Evolutionary conservation across 2,888 invertebrate species (phyloP), one percentile per base, ranked within the genome.

Genomic region (Cheilosia pagana): DNA sequence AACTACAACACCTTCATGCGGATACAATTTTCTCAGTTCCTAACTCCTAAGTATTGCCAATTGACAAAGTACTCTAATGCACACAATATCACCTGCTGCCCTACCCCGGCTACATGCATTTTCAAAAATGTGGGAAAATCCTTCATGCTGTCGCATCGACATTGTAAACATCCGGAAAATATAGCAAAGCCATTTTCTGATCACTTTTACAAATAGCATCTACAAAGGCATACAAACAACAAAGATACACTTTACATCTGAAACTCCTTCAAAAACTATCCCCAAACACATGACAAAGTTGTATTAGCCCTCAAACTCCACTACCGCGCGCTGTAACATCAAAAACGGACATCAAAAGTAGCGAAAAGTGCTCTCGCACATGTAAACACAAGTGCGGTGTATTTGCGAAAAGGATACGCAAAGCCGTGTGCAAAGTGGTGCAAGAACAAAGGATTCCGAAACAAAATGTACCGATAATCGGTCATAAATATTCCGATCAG

Each of bases 401-500:
- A 72, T 83, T 72, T 57, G 77, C 82, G 45, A 83, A 63, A 78
- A 78, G 77, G 65, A 72, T 81, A 70, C 48, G 19, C 16, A 48
- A 43, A 50, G 16, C 43, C 72, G 21, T 77, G 78, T 70, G 68
- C 75, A 81, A 75, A 81, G 82, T 78, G 78, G 74, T 78, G 60
- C 71, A n/a, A 53, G 67, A 63, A 74, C 83, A 83, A 83, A 83
- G 78, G 62, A 59, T 63, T 68, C 83, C 83, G 83, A 83, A 78
- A 74, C 78, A 78, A 78, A 82, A 68, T 78, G 67, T 72, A 68
- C 70, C 74, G 79, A 70, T 79, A 79, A 79, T 83, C 83, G 83
- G 83, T 79, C 79, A 83, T 83, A 83, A 83, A 83, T 83, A 83
- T 83, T 79, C 83, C 65, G 70, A 78, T 83, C 79, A 74, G 50